Percentiles rank a stretch among this genome's conserved stretches.
Conservation (phyloP, 1,140 invertebrate species). For the Patella vulgata region DNA sequence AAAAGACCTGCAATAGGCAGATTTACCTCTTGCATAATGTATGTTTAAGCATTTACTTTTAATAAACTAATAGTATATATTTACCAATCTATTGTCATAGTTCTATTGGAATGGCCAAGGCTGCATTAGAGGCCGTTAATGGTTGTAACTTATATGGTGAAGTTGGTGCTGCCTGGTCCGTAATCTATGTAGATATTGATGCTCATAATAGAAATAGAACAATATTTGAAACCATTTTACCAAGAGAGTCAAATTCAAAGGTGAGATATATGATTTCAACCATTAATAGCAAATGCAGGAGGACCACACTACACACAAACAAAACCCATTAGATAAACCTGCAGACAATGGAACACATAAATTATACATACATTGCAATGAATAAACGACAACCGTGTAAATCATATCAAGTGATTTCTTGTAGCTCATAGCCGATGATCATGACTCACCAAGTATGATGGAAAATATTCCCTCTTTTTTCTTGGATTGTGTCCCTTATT, state of each 20-base stretch:
- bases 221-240: conserved; percentile 98
- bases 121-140: conserved; percentile 97
- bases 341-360: too few relatives aligned
- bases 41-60: too few relatives aligned
- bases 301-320: too few relatives aligned
- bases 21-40: too few relatives aligned
- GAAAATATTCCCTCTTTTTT: too few relatives aligned
- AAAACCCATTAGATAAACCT: too few relatives aligned
- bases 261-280: conserved; percentile 70
- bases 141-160: conserved; percentile 98
- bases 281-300: too few relatives aligned
- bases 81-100: conserved; percentile 61
- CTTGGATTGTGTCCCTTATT: too few relatives aligned
- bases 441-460: too few relatives aligned
- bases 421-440: background rate
- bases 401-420: background rate
- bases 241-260: conserved; percentile 98
- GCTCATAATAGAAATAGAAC: conserved; percentile 98
- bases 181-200: conserved; percentile 99
- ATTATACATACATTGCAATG: too few relatives aligned
- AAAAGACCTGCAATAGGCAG: too few relatives aligned
- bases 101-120: conserved; percentile 93
- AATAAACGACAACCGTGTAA: background rate
- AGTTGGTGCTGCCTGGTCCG: conserved; percentile 96
- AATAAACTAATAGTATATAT: too few relatives aligned